These are phyloP conservation scores for Sinocyclocheilus anophthalmus DNA, from an alignment of 2,113 vertebrate genomes.

Conservation along the genomic window DNA sequence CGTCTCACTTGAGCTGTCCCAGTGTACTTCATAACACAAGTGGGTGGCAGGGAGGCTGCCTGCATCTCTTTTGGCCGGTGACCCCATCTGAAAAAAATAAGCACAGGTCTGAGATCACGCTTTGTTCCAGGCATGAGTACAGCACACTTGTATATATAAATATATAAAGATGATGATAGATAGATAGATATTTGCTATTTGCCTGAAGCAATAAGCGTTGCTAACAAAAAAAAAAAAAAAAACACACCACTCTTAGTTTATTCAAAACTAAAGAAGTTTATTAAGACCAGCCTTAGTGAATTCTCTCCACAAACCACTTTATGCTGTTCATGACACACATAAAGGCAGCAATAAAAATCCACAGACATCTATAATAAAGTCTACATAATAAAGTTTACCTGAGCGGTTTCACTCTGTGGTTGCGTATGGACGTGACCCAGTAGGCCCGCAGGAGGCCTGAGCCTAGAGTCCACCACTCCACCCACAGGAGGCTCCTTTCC, in stretches of 20 bases:
- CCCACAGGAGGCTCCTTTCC: slow-evolving; percentile 92
- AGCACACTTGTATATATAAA: no score
- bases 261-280: not conserved
- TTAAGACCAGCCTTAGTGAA: not conserved
- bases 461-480: slow-evolving; percentile 88
- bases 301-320: not conserved
- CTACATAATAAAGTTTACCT: slow-evolving; percentile 70
- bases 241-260: no score
- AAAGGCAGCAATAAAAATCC: not conserved
- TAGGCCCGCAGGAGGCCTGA: slow-evolving; percentile 62
- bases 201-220: no score
- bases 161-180: no score
- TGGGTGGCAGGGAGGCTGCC: slow-evolving; percentile 67
- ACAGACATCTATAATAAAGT: not conserved
- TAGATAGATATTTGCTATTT: no score
- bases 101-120: not conserved
- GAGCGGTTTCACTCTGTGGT: slow-evolving; percentile 67
- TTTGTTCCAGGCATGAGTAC: no score
- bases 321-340: not conserved
- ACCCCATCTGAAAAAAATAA: slow-evolving; percentile 70
- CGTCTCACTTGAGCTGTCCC: slow-evolving; percentile 83
- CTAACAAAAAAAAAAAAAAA: no score
- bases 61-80: slow-evolving; percentile 74
- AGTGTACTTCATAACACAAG: slow-evolving; percentile 80
- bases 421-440: slow-evolving; percentile 75